Evolutionary conservation across 1,140 invertebrate species (phyloP).

Genomic region (Hylyphantes graminicola): DNA sequence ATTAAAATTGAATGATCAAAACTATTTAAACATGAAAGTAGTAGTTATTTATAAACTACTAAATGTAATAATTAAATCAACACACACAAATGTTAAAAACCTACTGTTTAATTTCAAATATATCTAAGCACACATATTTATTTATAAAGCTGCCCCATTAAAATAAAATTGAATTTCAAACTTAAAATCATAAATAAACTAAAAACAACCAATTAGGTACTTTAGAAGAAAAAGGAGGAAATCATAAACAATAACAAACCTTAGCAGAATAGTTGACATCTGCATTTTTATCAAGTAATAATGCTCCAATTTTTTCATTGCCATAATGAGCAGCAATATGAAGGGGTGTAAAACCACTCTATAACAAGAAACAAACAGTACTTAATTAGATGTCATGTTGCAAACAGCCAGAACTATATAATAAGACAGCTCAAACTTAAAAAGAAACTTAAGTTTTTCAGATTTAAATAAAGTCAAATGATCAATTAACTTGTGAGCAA

Average conservation of each 20-base stretch:
- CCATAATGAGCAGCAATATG: constrained; percentile 92
- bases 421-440: background rate
- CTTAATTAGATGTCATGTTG: background rate
- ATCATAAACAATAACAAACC: constrained; percentile 18
- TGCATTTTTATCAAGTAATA: constrained; percentile 94
- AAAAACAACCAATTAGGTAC: background rate
- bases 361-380: background rate
- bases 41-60: too few relatives aligned
- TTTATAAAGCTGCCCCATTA: background rate
- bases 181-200: background rate
- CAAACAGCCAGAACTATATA: background rate
- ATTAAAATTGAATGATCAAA: too few relatives aligned
- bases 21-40: too few relatives aligned
- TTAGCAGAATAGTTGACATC: constrained; percentile 99
- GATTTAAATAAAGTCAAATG: too few relatives aligned
- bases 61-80: too few relatives aligned
- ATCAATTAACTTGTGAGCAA: too few relatives aligned
- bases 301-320: constrained; percentile 76
- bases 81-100: too few relatives aligned
- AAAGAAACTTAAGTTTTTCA: background rate
- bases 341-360: constrained; percentile 96
- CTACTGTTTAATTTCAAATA: background rate
- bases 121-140: background rate
- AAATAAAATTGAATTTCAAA: background rate
- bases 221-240: background rate